These are phyloP conservation scores for Diaperis boleti DNA, from an alignment of 2,888 invertebrate genomes.

Conservation along the genomic window DNA sequence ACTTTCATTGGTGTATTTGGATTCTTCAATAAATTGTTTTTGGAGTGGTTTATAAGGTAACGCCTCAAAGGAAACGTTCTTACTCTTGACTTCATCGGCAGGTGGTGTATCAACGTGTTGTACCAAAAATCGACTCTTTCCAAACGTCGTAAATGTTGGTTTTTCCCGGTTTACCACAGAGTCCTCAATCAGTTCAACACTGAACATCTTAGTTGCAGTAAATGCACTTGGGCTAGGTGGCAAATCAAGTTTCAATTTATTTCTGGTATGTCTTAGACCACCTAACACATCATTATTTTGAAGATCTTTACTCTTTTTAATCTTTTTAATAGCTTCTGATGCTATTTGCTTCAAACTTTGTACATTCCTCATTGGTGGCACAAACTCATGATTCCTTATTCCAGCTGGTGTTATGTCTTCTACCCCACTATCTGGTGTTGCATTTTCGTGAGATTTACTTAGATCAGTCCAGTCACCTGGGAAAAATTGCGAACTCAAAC, in stretches of 20 bases:
- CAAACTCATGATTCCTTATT: constrained; percentile 35
- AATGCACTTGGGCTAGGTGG: constrained; percentile 70
- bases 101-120: constrained; percentile 65
- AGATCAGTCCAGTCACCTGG: constrained; percentile 69
- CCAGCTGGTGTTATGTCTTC: constrained; percentile 70
- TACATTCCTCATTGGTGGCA: constrained; percentile 44
- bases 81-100: constrained; percentile 52
- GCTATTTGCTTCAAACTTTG: constrained; percentile 60
- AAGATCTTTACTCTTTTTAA: constrained; percentile 33
- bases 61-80: constrained; percentile 65
- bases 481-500: constrained; percentile 77
- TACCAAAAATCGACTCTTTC: constrained; percentile 67
- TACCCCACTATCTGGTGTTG: constrained; percentile 71
- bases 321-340: constrained; percentile 56
- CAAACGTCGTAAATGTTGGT: constrained; percentile 73
- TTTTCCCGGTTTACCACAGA: constrained; percentile 66
- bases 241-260: constrained; percentile 78
- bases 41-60: constrained; percentile 61
- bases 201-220: constrained; percentile 59
- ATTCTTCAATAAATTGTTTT: constrained; percentile 44
- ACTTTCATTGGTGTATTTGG: constrained; percentile 31
- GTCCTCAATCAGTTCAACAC: constrained; percentile 65
- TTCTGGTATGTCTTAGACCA: constrained; percentile 79
- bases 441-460: constrained; percentile 63
- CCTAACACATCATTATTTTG: constrained; percentile 67